These are phyloP conservation scores for Callopanchax toddi DNA, from an alignment of 2,113 vertebrate species.

Conservation along the genomic window DNA sequence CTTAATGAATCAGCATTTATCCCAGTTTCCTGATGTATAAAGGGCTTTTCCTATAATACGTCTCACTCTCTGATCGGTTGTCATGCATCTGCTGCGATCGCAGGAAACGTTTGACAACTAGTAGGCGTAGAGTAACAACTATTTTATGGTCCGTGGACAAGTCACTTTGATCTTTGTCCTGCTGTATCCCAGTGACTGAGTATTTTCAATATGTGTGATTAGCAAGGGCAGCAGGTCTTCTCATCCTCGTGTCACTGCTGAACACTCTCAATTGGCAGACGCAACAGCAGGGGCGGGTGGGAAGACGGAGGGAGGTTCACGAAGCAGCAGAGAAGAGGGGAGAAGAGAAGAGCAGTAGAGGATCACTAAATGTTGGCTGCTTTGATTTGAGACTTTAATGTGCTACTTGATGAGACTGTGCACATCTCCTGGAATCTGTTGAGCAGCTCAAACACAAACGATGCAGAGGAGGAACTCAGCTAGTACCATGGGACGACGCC, in stretches of 20 bases:
- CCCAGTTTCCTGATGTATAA: slow-evolving; percentile 39
- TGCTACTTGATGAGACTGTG: slow-evolving; percentile 17
- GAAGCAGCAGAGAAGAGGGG: slow-evolving; percentile 48
- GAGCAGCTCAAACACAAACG: slow-evolving; percentile 31
- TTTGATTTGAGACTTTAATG: slow-evolving; percentile 30
- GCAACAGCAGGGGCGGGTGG: slow-evolving; percentile 55
- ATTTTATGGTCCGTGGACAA: slow-evolving; percentile 63
- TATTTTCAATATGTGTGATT: slow-evolving; percentile 59
- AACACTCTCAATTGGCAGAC: slow-evolving; percentile 62
- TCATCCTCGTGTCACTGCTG: slow-evolving; percentile 23
- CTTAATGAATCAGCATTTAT: slow-evolving; percentile 45
- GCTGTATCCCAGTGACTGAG: slow-evolving; percentile 65
- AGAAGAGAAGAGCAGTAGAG: slow-evolving; percentile 27
- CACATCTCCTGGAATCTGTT: slow-evolving; percentile 36
- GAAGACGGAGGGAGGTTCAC: slow-evolving; percentile 46
- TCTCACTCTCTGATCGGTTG: slow-evolving; percentile 44
- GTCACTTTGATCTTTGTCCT: slow-evolving; percentile 73
- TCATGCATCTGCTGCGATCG: slow-evolving; percentile 60
- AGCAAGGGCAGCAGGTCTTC: slow-evolving; percentile 31
- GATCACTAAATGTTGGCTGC: slow-evolving; percentile 43
- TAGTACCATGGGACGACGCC: slow-evolving; percentile 57
- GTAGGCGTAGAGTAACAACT: slow-evolving; percentile 48
- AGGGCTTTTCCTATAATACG: slow-evolving; percentile 43
- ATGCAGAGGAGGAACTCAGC: slow-evolving; percentile 72
- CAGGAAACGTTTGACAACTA: slow-evolving; percentile 62